A percentile compares a stretch with the other conserved stretches of the same genome.
phyloP scores from a whole-genome alignment of 2,888 invertebrate genomes.

The Branchellion lobata region DNA sequence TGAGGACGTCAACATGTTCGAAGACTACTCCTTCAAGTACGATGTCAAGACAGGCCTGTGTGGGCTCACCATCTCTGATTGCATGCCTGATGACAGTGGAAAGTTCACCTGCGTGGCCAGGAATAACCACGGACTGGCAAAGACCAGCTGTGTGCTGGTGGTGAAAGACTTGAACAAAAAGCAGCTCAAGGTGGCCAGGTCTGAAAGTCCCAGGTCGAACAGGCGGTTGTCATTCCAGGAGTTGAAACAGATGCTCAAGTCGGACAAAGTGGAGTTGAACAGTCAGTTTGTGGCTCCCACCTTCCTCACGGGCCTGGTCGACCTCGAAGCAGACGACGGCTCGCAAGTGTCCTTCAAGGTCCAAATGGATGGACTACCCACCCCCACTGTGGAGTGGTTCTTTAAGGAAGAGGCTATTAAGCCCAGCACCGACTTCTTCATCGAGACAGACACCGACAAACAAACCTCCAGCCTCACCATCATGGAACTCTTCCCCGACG shows the following conservation, averaged over 20 bases:
- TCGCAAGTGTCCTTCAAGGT: slow-evolving; percentile 30
- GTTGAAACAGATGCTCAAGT: slow-evolving; percentile 27
- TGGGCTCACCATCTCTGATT: slow-evolving; percentile 58
- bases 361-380: slow-evolving; percentile 30
- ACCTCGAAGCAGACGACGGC: slow-evolving; percentile 37
- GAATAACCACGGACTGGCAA: slow-evolving; percentile 81
- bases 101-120: slow-evolving; percentile 71
- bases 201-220: not conserved
- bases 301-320: slow-evolving; percentile 3
- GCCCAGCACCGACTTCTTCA: slow-evolving; percentile 41
- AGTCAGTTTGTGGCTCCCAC: not conserved
- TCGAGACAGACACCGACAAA: slow-evolving; percentile 68
- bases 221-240: slow-evolving; percentile 21
- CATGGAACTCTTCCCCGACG: slow-evolving; percentile 94
- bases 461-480: slow-evolving; percentile 84
- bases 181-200: not conserved
- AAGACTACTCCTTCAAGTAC: slow-evolving; percentile 59
- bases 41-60: slow-evolving; percentile 58
- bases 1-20: slow-evolving; percentile 58
- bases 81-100: slow-evolving; percentile 61
- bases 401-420: slow-evolving; percentile 54
- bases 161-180: slow-evolving; percentile 65
- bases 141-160: slow-evolving; percentile 36
- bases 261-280: not conserved
- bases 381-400: slow-evolving; percentile 59